Percentiles rank a stretch among this genome's conserved stretches.
Conservation (phyloP, 2,113 vertebrate genomes). For the Malaclemys terrapin region DNA sequence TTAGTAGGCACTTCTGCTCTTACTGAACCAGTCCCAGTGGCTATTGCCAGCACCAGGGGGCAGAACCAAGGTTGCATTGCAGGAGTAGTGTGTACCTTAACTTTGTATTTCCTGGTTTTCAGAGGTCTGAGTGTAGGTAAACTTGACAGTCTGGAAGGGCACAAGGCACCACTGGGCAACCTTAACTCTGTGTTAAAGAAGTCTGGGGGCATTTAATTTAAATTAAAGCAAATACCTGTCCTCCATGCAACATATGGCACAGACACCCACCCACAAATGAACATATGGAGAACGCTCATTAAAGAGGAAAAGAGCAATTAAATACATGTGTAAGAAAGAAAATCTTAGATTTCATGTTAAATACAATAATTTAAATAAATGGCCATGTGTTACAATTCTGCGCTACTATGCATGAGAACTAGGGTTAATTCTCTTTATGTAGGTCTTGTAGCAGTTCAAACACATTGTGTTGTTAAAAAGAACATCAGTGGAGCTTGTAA, state of each 20-base stretch:
- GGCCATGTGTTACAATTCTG: background rate
- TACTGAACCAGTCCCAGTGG: background rate
- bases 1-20: background rate
- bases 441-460: background rate
- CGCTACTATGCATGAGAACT: background rate
- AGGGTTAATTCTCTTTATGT: fast-evolving
- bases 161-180: background rate
- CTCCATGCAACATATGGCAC: background rate
- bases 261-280: background rate
- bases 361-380: background rate
- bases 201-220: background rate
- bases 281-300: background rate
- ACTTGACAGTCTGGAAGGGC: fast-evolving
- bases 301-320: background rate
- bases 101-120: background rate
- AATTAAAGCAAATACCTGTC: background rate
- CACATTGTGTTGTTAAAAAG: background rate
- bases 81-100: fast-evolving
- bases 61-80: background rate
- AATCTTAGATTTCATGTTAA: background rate
- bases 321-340: background rate
- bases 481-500: too few species aligned
- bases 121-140: background rate
- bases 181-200: background rate
- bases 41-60: background rate